Conservation (phyloP, 2,797 vertebrate species). For the Silurus aristotelis region DNA sequence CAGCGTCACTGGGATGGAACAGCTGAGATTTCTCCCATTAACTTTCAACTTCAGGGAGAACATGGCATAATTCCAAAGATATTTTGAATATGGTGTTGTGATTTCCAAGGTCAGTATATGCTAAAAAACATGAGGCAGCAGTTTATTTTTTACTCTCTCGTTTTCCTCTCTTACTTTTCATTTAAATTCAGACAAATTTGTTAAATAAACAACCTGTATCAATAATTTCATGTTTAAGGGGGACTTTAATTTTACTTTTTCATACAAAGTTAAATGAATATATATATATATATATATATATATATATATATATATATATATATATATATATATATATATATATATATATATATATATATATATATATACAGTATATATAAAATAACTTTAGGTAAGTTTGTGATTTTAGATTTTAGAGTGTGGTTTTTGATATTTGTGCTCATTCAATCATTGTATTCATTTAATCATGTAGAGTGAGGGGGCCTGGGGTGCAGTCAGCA, state of each 20-base stretch:
- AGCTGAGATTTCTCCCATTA: conserved; percentile 71
- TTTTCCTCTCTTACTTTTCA: conserved; percentile 64
- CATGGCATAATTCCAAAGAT: conserved; percentile 74
- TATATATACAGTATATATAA: too few relatives aligned
- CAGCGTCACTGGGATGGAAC: conserved; percentile 56
- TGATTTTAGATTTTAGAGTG: too few relatives aligned
- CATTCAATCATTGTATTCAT: too few relatives aligned
- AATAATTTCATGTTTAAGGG: conserved; percentile 64
- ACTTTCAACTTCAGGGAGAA: conserved; percentile 72
- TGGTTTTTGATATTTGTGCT: too few relatives aligned
- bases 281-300: conserved; percentile 39
- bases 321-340: too few relatives aligned
- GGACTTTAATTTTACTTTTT: conserved; percentile 59
- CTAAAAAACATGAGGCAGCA: conserved; percentile 75
- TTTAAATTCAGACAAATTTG: conserved; percentile 63
- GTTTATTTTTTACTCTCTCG: conserved; percentile 61
- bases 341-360: too few relatives aligned
- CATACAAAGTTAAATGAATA: conserved; percentile 73
- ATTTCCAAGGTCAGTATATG: conserved; percentile 77
- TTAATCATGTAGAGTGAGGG: too few relatives aligned
- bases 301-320: too few relatives aligned
- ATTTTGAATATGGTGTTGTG: conserved; percentile 55
- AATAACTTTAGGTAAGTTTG: too few relatives aligned
- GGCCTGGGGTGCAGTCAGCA: too few relatives aligned
- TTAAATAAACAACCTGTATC: conserved; percentile 73